Base-by-base conservation (phyloP, 2,888 invertebrate genomes). In the Cylloceria caligata region DNA sequence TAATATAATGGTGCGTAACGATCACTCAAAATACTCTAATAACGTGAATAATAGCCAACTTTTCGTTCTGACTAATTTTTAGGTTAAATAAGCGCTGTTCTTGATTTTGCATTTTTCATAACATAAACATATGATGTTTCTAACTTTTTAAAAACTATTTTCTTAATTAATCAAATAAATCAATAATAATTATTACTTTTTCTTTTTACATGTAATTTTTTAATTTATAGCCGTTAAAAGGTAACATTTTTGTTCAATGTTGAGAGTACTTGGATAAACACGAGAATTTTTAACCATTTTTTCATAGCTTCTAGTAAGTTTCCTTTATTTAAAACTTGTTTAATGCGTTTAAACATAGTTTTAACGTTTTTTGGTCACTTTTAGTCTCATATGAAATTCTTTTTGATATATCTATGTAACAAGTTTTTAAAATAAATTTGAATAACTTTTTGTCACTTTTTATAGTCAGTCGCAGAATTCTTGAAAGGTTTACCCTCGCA, bases 401-500 rank as follows among this genome's bases (percentile, higher is more conserved):
- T n/a, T n/a, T n/a, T n/a, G n/a, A n/a, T n/a, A n/a, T n/a, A n/a
- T n/a, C n/a, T n/a, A n/a, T n/a, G n/a, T n/a, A n/a, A n/a, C n/a
- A n/a, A n/a, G n/a, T n/a, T n/a, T n/a, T n/a, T n/a, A n/a, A n/a
- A n/a, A n/a, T n/a, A n/a, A n/a, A n/a, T n/a, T n/a, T n/a, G 7
- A 2, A 13, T 52, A 3, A 11, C 1, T 13, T 4, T 60, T 19
- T 9, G 3, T 19, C 7, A 5, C n/a, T 30, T 79, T 42, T 86
- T 83, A 91, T 94, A 96, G 97, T 97, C 97, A 88, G 96, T 97
- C 85, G 96, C 96, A 87, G 97, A 98, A 91, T 98, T 98, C 93
- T 93, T 99, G 84, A 97, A 98, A 93, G 98, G 97, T 86, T 94
- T 99, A 84, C 98, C 98, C 82, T 97, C 97, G 19, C 97, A 97